Evolutionary conservation across 2,113 vertebrate species (phyloP).

Genomic region (Tauraco erythrolophus): DNA sequence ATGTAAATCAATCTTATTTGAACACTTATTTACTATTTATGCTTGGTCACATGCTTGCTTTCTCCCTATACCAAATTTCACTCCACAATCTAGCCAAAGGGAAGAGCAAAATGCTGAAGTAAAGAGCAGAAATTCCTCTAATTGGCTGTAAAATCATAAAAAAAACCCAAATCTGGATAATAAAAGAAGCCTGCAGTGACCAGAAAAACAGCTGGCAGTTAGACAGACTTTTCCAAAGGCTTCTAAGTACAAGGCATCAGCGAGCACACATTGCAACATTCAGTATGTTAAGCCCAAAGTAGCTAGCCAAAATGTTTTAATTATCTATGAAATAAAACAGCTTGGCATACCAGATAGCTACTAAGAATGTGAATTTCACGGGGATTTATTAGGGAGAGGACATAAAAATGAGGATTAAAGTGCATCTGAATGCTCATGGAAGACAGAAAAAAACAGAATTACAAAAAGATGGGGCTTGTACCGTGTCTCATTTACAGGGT

Average conservation of each 20-base stretch:
- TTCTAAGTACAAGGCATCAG: background rate
- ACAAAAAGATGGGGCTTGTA: background rate
- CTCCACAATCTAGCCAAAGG: background rate
- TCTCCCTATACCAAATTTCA: background rate
- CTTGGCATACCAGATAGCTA: background rate
- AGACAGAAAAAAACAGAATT: background rate
- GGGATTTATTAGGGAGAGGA: constrained; percentile 29
- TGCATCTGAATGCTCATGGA: background rate
- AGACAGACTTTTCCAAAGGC: background rate
- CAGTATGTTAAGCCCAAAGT: background rate
- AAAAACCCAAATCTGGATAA: background rate
- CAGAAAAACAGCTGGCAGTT: background rate
- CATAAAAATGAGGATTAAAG: constrained; percentile 23
- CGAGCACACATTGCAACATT: background rate
- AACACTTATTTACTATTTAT: background rate
- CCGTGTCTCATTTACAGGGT: background rate
- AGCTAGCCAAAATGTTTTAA: constrained; percentile 25
- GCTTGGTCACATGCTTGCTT: background rate
- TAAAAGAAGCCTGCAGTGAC: constrained; percentile 2
- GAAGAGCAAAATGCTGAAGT: background rate
- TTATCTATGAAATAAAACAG: constrained; percentile 40
- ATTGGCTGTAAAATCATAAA: background rate
- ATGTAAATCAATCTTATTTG: background rate
- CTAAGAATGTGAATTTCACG: constrained; percentile 32
- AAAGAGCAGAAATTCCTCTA: background rate